Evolutionary conservation across 2,888 invertebrate species (phyloP).

Genomic region (Boloria euphrosyne): DNA sequence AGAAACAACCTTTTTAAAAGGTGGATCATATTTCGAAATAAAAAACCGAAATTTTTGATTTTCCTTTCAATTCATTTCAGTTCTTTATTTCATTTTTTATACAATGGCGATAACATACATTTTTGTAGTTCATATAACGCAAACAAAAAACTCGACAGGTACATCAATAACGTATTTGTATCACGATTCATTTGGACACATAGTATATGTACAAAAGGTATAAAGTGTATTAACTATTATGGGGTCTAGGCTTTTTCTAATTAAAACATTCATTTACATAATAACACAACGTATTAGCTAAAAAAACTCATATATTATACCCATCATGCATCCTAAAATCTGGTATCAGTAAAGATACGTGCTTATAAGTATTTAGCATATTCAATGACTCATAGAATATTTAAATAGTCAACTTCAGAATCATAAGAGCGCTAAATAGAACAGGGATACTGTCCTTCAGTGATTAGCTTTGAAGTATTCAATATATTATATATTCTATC

Average conservation of each 20-base stretch:
- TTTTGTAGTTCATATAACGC: constrained; percentile 16
- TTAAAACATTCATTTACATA: too few relatives aligned
- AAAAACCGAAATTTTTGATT: neutral
- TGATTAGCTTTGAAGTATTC: neutral
- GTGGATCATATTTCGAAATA: too few relatives aligned
- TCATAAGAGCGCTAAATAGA: constrained; percentile 10
- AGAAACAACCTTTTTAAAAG: too few relatives aligned
- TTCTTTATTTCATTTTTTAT: neutral
- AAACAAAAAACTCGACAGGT: constrained; percentile 24
- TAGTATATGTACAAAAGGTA: neutral
- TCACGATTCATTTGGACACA: constrained; percentile 10
- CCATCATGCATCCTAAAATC: too few relatives aligned
- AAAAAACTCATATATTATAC: too few relatives aligned
- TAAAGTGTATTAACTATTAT: neutral
- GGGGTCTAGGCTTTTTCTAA: neutral
- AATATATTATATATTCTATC: too few relatives aligned
- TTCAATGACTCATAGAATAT: constrained; percentile 26
- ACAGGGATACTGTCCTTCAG: constrained; percentile 1
- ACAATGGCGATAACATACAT: neutral
- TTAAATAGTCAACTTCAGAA: constrained; percentile 25
- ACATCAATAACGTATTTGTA: constrained; percentile 20
- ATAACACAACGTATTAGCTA: too few relatives aligned
- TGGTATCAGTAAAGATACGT: neutral
- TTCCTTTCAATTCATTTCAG: neutral
- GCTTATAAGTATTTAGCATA: constrained; percentile 25